These are phyloP conservation scores for Coenonympha arcania DNA, from an alignment of 2,888 invertebrate genomes.

Conservation along the genomic window DNA sequence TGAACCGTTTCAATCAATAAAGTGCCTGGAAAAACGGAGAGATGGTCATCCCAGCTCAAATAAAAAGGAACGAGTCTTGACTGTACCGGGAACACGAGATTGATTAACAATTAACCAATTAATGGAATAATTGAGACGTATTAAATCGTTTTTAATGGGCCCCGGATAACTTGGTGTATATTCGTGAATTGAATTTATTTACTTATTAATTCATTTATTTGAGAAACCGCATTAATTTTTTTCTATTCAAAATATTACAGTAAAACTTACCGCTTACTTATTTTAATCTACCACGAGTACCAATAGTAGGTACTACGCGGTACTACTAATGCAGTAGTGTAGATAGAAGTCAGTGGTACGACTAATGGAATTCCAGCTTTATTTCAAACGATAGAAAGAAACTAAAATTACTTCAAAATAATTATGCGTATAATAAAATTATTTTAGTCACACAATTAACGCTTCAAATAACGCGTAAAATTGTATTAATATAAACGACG, in stretches of 20 bases:
- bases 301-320: too few species aligned
- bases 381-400: too few species aligned
- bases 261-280: too few species aligned
- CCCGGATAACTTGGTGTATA: constrained; percentile 6
- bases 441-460: neutral
- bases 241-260: neutral
- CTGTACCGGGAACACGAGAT: constrained; percentile 9
- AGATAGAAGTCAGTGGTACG: too few species aligned
- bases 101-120: constrained; percentile 17
- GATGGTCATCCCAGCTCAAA: neutral
- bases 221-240: too few species aligned
- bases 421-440: neutral
- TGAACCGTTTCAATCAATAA: too few species aligned
- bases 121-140: constrained; percentile 13
- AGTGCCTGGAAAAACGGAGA: neutral
- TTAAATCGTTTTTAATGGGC: constrained; percentile 13
- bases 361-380: too few species aligned
- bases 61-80: constrained; percentile 7
- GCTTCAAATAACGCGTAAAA: constrained; percentile 9
- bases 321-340: too few species aligned
- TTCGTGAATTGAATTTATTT: constrained; percentile 12
- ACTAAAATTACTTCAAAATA: neutral
- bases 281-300: too few species aligned
- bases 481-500: constrained; percentile 7
- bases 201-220: neutral